Conservation (phyloP, 2,888 invertebrate species). For the Eucera pruinosa region DNA sequence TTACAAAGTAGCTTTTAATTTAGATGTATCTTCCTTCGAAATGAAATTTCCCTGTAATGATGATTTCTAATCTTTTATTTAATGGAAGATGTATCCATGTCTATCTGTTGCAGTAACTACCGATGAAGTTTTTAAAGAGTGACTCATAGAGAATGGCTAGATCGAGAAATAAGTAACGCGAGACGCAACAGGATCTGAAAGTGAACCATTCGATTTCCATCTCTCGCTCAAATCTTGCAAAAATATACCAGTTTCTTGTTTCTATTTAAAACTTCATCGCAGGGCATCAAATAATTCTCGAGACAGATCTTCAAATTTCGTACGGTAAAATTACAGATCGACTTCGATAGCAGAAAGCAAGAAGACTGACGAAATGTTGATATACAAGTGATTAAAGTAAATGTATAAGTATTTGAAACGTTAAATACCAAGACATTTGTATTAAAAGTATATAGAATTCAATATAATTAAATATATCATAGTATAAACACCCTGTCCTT, state of each 20-base stretch:
- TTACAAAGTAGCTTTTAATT: too few relatives aligned
- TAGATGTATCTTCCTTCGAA: not conserved
- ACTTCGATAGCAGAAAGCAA: too few relatives aligned
- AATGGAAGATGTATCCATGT: not conserved
- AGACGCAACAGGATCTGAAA: slow-evolving; percentile 69
- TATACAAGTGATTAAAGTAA: too few relatives aligned
- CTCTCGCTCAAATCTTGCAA: slow-evolving; percentile 24
- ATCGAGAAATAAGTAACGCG: slow-evolving; percentile 51
- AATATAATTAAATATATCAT: not conserved
- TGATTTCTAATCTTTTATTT: not conserved
- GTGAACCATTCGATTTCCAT: slow-evolving; percentile 66
- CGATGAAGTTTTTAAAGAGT: slow-evolving; percentile 53
- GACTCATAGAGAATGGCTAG: slow-evolving; percentile 58
- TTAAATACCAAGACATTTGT: too few relatives aligned
- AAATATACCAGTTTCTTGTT: slow-evolving; percentile 36
- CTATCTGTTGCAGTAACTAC: slow-evolving; percentile 33
- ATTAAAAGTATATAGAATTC: not conserved
- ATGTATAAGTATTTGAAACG: too few relatives aligned
- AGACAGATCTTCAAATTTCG: too few relatives aligned
- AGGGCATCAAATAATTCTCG: not conserved
- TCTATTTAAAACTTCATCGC: slow-evolving; percentile 25
- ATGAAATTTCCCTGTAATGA: not conserved
- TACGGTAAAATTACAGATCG: not conserved
- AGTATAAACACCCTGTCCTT: too few relatives aligned
- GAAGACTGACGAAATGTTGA: too few relatives aligned